Base-by-base conservation (phyloP, 1,140 invertebrate genomes). In the Chelonus insularis region DNA sequence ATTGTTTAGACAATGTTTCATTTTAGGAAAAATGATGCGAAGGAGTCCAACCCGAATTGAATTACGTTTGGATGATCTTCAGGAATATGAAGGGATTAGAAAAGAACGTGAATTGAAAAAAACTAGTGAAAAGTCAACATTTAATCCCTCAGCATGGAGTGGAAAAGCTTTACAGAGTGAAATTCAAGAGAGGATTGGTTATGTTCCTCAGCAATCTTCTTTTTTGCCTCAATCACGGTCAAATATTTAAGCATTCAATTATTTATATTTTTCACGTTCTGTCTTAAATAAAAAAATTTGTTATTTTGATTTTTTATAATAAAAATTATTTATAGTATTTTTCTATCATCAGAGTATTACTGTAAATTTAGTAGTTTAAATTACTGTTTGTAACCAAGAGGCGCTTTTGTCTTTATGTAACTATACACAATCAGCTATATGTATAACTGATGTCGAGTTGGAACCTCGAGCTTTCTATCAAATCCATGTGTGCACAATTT, bases 11-110 rank as follows among this genome's bases (percentile, higher is more conserved):
- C n/a, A n/a, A n/a, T n/a, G n/a, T n/a, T n/a, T n/a, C n/a, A n/a
- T n/a, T n/a, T n/a, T n/a, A n/a, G n/a, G n/a, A 65, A 81, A 69
- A 71, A 93, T 93, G 91, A 88, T 92, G 74, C 83, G 91, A 62
- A 83, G 91, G 56, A 88, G 87, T 50, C 86, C 90, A 51, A 92
- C 90, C 11, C 85, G 89, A 69, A 88, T 92, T 63, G 89, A 89
- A 63, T 77, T 92, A 63, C 90, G 90, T 74, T 77, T 92, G 12
- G 88, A 91, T 23, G 91, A 92, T 78, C 78, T 92, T 21, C 83
- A 86, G 67, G 91, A 92, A 72, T 92, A 89, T 71, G 88, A 91
- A 66, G 68, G 78, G 0, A 80, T 83, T 64, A 83, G 78, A 47
- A 84, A 86, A 56, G 82, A 83, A 70, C 77, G 80, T 16, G 77